These are phyloP conservation scores for Noctilio leporinus DNA, from an alignment of 2,113 vertebrate genomes.

Conservation along the genomic window DNA sequence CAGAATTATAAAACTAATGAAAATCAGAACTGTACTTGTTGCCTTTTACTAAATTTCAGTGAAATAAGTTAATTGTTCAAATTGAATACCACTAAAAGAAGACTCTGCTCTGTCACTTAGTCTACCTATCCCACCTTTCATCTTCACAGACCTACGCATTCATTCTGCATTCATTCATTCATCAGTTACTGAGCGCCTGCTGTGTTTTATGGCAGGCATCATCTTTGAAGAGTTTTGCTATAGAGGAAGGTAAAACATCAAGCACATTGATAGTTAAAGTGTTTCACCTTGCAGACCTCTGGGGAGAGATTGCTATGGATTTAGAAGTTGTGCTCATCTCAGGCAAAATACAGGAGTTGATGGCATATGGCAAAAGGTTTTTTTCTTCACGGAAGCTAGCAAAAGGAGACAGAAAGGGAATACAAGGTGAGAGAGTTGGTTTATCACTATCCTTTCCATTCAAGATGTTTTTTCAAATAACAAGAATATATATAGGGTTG, in stretches of 20 bases:
- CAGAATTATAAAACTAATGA: not conserved
- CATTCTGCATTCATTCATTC: slow-evolving; percentile 9
- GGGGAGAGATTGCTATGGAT: slow-evolving; percentile 64
- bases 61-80: not conserved
- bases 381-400: slow-evolving; percentile 66
- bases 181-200: slow-evolving; percentile 10
- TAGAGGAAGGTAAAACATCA: slow-evolving; percentile 49
- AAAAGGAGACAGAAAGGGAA: slow-evolving; percentile 64
- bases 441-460: slow-evolving; percentile 57
- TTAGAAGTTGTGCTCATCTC: slow-evolving; percentile 69
- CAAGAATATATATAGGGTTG: slow-evolving; percentile 19
- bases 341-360: slow-evolving; percentile 58
- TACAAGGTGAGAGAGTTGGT: slow-evolving; percentile 64
- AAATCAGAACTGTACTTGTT: slow-evolving; percentile 7
- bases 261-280: slow-evolving; percentile 59
- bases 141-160: not conserved
- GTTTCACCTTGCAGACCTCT: slow-evolving; percentile 64
- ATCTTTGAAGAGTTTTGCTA: slow-evolving; percentile 29
- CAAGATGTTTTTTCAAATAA: slow-evolving; percentile 45
- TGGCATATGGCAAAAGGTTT: slow-evolving; percentile 55
- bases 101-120: not conserved
- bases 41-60: not conserved
- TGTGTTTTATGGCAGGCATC: slow-evolving; percentile 27
- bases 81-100: not conserved
- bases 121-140: not conserved